phyloP scores from a whole-genome alignment of 2,113 vertebrate species.

The Alces alces region DNA sequence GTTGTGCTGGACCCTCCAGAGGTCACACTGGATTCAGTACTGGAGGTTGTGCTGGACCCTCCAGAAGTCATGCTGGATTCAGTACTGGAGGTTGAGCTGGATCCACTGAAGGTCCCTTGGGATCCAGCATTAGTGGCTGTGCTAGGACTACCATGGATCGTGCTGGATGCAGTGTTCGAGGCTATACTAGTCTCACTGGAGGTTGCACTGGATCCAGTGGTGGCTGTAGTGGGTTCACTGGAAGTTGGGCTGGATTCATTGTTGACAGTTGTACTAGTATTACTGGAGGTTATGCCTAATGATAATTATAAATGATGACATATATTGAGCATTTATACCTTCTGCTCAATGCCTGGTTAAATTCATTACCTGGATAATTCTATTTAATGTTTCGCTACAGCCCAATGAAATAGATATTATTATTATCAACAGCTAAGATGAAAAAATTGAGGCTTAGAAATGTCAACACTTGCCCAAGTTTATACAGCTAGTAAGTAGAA shows the following conservation, averaged over 20 bases:
- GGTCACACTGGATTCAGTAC: neutral
- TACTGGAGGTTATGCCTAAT: neutral
- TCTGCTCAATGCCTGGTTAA: neutral
- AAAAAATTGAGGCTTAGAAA: neutral
- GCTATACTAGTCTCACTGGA: neutral
- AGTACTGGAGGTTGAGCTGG: neutral
- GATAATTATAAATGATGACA: neutral
- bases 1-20: no score
- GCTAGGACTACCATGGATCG: accelerated
- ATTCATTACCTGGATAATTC: neutral
- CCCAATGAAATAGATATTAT: neutral
- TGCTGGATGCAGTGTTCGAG: accelerated
- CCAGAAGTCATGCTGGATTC: no score
- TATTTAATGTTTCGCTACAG: neutral
- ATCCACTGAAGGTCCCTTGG: accelerated
- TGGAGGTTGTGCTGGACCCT: neutral
- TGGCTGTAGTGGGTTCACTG: neutral
- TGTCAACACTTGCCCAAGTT: neutral
- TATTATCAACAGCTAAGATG: neutral
- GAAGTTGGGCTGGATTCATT: neutral
- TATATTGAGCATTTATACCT: neutral
- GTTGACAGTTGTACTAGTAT: accelerated
- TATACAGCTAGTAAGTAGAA: neutral
- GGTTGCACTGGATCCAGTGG: accelerated
- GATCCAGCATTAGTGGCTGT: neutral